Conservation (phyloP, 1,140 invertebrate species). For the Melitaea cinxia region DNA sequence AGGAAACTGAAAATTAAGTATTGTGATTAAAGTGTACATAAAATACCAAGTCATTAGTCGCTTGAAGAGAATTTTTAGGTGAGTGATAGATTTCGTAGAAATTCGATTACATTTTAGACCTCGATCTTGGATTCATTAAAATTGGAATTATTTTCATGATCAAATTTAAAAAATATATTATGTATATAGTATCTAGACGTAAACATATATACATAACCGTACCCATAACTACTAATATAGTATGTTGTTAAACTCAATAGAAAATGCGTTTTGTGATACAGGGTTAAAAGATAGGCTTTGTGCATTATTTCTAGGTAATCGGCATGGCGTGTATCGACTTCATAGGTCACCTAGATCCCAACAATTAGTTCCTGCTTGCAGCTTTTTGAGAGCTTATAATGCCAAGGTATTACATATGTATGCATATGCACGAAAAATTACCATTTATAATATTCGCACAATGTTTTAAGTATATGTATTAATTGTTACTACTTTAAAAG, state of each 20-base stretch:
- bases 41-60: slow-evolving; percentile 79
- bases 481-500: neutral
- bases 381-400: slow-evolving; percentile 75
- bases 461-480: neutral
- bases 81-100: slow-evolving; percentile 47
- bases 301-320: slow-evolving; percentile 73
- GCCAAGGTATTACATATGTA: slow-evolving; percentile 77
- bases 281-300: slow-evolving; percentile 33
- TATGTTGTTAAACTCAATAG: neutral
- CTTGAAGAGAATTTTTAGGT: slow-evolving; percentile 78
- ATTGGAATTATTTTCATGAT: neutral
- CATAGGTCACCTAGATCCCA: slow-evolving; percentile 57
- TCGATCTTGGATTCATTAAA: neutral
- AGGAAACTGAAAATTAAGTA: slow-evolving; percentile 8
- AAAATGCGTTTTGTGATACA: slow-evolving; percentile 6
- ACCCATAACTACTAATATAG: no score
- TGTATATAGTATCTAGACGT: no score
- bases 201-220: no score
- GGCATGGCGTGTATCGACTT: slow-evolving; percentile 67
- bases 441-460: neutral
- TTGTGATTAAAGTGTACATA: slow-evolving; percentile 58
- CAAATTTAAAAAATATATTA: neutral
- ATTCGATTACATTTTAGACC: neutral
- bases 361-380: slow-evolving; percentile 70
- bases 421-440: slow-evolving; percentile 47